Evolutionary conservation across 2,888 invertebrate genomes (phyloP), one percentile per base, ranked within the genome.

Genomic region (Hipparchia sbordonii): DNA sequence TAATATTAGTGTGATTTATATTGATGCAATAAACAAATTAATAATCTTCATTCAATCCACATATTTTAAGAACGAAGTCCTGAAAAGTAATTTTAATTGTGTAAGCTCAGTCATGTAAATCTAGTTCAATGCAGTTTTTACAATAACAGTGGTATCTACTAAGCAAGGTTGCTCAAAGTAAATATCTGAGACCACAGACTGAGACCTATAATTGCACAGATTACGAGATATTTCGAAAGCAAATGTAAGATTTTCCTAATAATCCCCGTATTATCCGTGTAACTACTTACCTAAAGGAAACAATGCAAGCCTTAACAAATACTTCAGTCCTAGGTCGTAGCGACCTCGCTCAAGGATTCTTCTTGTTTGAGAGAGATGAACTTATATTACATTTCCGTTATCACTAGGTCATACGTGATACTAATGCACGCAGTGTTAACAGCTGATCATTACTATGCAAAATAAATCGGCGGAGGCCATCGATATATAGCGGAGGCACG

Each of bases 181-280:
- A 66, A 66, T 54, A 65, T 52, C 23, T 52, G n/a, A 52, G 6
- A 65, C 65, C 33, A 7, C 23, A 23, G 23, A 0, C 39, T 39
- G 39, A 39, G 7, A 66, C 48, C 13, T 4, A 23, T 39, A 6
- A 39, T 54, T 12, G 52, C n/a, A 39, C n/a, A 33, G 65, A 39
- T 66, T 54, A 2, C 39, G 7, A 66, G 52, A 39, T 66, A 54
- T 66, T 66, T 63, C 12, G 39, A 66, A 54, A 66, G 65, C 54
- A 54, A 52, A 66, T 66, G 5, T 45, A 67, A 67, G 67, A 9
- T 67, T 46, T 13, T 46, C 67, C 57, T 67, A 67, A 67, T 56
- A 67, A 67, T 56, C 13, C 46, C 67, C n/a, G 46, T 57, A n/a
- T 57, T 67, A 67, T 67, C 67, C 67, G 56, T 7, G 9, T 9